A percentile compares a stretch with the other conserved stretches of the same genome.
Conservation (phyloP, 1,140 invertebrate species). For the Aporrectodea caliginosa region DNA sequence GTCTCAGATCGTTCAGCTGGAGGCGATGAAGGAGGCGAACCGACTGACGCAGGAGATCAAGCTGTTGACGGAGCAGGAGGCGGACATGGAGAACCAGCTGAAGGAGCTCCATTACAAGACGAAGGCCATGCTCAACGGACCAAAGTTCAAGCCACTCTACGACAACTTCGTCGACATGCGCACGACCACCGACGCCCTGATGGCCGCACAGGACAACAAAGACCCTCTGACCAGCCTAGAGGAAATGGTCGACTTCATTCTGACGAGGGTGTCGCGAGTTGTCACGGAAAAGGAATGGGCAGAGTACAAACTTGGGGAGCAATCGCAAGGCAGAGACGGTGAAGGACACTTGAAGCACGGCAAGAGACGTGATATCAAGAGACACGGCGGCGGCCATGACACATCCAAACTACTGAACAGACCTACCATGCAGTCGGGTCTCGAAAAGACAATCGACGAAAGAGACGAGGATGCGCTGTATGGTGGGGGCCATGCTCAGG, state of each 20-base stretch:
- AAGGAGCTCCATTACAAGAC: not conserved
- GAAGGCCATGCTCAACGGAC: not conserved
- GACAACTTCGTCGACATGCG: not conserved
- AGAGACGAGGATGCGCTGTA: no score
- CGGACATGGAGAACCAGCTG: not conserved
- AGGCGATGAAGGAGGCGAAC: not conserved
- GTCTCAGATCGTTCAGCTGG: slow-evolving; percentile 1
- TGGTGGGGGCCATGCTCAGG: no score
- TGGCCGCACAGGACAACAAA: not conserved
- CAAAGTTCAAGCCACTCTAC: not conserved
- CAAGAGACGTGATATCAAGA: not conserved
- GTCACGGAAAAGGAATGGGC: not conserved
- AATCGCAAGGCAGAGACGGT: not conserved
- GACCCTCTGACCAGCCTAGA: not conserved
- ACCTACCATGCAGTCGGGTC: no score
- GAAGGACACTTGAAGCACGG: not conserved
- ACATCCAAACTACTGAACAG: not conserved
- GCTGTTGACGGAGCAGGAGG: not conserved
- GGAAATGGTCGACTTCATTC: not conserved
- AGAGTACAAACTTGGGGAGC: not conserved
- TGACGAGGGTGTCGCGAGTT: not conserved
- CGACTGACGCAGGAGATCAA: not conserved
- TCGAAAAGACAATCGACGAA: no score
- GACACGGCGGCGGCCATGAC: not conserved
- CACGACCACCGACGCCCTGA: not conserved